phyloP scores from a whole-genome alignment of 2,113 vertebrate genomes.

The Vanacampus margaritifer region DNA sequence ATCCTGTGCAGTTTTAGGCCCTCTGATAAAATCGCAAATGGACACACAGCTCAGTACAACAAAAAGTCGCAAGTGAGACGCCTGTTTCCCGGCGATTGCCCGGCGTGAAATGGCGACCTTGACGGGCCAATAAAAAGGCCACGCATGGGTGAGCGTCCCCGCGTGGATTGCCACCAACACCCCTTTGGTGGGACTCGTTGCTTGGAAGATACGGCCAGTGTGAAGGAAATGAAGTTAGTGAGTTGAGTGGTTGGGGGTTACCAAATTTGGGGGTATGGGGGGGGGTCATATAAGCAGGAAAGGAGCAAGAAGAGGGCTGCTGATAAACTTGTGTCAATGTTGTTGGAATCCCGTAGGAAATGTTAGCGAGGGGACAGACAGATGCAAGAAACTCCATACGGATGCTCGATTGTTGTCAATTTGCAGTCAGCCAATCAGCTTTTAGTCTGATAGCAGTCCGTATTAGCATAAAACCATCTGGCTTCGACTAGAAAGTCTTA shows the following conservation, averaged over 20 bases:
- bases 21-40: conserved; percentile 3
- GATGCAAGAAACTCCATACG: conserved; percentile 7
- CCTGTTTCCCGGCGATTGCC: conserved; percentile 32
- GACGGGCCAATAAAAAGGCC: conserved; percentile 57
- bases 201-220: conserved; percentile 49
- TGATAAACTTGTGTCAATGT: conserved; percentile 49
- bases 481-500: too few relatives aligned
- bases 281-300: conserved; percentile 67
- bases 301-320: conserved; percentile 37
- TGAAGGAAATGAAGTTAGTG: conserved; percentile 78
- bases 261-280: background rate
- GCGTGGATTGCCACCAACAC: conserved; percentile 60
- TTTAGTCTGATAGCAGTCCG: background rate
- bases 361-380: conserved; percentile 23
- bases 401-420: too few relatives aligned
- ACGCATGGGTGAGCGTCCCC: conserved; percentile 57
- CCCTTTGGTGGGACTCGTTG: conserved; percentile 45
- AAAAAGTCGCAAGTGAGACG: conserved; percentile 23
- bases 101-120: conserved; percentile 50
- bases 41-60: background rate
- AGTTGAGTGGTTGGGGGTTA: conserved; percentile 63
- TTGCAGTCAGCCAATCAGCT: background rate
- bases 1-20: background rate
- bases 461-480: too few relatives aligned
- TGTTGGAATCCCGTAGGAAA: conserved; percentile 45